Conservation (phyloP, 2,888 invertebrate species). For the Erebia aethiops region DNA sequence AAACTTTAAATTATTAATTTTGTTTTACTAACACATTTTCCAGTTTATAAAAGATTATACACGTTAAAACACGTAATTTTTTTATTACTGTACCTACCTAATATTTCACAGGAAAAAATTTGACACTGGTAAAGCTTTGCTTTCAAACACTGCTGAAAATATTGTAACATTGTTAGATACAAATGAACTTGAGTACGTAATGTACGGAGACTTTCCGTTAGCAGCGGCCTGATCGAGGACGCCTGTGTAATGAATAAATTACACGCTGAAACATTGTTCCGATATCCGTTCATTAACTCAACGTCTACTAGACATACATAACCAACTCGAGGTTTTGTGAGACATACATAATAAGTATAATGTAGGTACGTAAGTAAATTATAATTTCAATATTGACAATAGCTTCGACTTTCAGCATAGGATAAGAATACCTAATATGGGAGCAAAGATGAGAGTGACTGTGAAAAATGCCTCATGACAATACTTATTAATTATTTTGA, state of each 20-base stretch:
- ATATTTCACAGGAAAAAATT: not conserved
- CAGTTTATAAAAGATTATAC: too few species aligned
- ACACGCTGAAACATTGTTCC: conserved; percentile 82
- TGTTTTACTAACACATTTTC: too few species aligned
- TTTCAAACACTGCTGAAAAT: conserved; percentile 1
- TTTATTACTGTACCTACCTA: too few species aligned
- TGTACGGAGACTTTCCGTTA: conserved; percentile 74
- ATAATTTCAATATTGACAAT: conserved; percentile 75
- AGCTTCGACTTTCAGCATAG: conserved; percentile 53
- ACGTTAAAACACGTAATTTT: too few species aligned
- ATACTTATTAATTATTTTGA: conserved; percentile 54
- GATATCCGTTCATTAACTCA: conserved; percentile 73
- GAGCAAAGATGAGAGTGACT: conserved; percentile 48
- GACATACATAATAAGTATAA: conserved; percentile 34
- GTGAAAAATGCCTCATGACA: conserved; percentile 56
- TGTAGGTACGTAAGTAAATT: conserved; percentile 40
- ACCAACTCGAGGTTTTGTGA: conserved; percentile 55
- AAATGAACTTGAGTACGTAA: conserved; percentile 30
- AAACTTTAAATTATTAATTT: not conserved
- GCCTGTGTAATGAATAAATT: conserved; percentile 82
- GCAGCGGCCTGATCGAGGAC: conserved; percentile 73
- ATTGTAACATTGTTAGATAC: conserved; percentile 7
- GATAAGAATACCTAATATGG: conserved; percentile 10
- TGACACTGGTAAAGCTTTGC: not conserved
- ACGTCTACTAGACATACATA: conserved; percentile 58